phyloP scores from a whole-genome alignment of 2,888 invertebrate genomes.

The Eupsilia transversa region DNA sequence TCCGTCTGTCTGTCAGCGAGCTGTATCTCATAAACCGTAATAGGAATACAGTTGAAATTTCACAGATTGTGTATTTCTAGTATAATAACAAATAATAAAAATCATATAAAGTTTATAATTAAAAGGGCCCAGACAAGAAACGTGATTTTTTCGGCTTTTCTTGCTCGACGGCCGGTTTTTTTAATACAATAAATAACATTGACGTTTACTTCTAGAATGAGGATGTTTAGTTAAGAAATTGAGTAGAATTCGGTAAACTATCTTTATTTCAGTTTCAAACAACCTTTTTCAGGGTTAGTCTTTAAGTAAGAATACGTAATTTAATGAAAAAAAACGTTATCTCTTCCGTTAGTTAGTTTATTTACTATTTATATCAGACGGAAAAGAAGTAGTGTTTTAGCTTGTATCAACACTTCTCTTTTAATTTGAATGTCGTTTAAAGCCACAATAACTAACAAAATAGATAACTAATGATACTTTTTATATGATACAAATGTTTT shows the following conservation, averaged over 20 bases:
- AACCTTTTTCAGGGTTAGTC: slow-evolving; percentile 25
- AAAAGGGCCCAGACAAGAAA: too few species aligned
- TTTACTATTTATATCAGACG: slow-evolving; percentile 13
- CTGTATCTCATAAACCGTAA: too few species aligned
- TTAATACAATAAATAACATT: too few species aligned
- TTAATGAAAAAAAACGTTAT: slow-evolving; percentile 6
- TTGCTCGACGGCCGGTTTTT: too few species aligned
- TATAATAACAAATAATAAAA: too few species aligned
- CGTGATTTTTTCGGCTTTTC: too few species aligned
- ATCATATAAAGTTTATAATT: too few species aligned
- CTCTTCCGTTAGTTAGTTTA: slow-evolving; percentile 9
- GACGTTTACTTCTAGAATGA: not conserved
- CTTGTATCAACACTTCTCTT: not conserved
- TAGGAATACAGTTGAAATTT: too few species aligned
- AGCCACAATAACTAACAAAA: not conserved
- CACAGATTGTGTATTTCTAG: too few species aligned
- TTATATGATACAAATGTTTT: too few species aligned
- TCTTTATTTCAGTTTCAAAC: not conserved
- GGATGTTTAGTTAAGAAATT: slow-evolving; percentile 2
- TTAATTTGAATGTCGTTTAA: not conserved
- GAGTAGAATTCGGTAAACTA: not conserved
- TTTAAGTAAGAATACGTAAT: slow-evolving; percentile 23
- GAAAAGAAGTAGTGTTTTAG: not conserved
- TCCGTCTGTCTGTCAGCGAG: too few species aligned
- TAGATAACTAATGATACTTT: not conserved